phyloP scores from a whole-genome alignment of 1,140 invertebrate species.

The Drosophila orena region DNA sequence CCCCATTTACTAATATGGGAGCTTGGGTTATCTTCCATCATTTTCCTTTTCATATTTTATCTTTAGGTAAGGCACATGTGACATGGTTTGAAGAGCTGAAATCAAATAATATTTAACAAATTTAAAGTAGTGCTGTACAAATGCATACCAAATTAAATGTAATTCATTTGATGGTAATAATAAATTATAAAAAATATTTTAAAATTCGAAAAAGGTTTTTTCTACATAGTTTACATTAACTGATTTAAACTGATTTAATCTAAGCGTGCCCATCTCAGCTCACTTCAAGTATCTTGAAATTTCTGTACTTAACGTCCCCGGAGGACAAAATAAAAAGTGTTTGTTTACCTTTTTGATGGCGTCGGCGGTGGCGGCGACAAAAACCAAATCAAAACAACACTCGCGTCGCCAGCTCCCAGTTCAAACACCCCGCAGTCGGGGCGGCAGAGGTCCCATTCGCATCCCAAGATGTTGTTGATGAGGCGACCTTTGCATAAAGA shows the following conservation, averaged over 20 bases:
- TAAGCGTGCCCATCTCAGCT: conserved; percentile 1
- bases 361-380: conserved; percentile 53
- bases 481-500: conserved; percentile 61
- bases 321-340: conserved; percentile 23
- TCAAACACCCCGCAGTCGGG: conserved; percentile 61
- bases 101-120: too few relatives aligned
- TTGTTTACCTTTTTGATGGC: conserved; percentile 67
- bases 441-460: conserved; percentile 8
- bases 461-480: conserved; percentile 49
- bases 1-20: conserved; percentile 11
- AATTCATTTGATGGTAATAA: too few relatives aligned
- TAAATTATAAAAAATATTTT: too few relatives aligned
- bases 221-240: conserved; percentile 16
- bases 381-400: conserved; percentile 73
- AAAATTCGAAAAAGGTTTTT: not conserved
- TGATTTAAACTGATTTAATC: conserved; percentile 23
- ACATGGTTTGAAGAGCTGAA: too few relatives aligned
- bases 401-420: conserved; percentile 43
- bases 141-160: too few relatives aligned
- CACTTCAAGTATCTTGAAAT: not conserved
- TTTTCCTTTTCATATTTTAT: not conserved
- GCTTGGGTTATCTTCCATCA: not conserved
- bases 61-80: too few relatives aligned
- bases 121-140: too few relatives aligned
- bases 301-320: conserved; percentile 12